A percentile compares a stretch with the other conserved stretches of the same genome.
These are phyloP conservation scores for Mandrillus leucophaeus DNA, from an alignment of 2,113 vertebrate genomes.

Conservation along the genomic window DNA sequence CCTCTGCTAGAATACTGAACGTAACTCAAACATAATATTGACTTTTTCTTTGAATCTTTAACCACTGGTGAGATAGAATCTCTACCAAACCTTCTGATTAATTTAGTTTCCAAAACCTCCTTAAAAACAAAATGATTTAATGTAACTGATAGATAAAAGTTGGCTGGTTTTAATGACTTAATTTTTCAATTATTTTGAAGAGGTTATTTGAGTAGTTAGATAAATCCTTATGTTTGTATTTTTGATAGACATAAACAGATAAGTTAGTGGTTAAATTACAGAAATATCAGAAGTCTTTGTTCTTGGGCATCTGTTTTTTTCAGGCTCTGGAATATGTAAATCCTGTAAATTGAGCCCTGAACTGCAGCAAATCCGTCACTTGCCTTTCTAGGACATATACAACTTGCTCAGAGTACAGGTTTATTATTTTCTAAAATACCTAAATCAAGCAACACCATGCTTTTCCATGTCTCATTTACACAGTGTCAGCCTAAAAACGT, in stretches of 20 bases:
- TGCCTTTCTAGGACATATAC: neutral
- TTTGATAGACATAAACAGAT: neutral
- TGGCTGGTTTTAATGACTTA: neutral
- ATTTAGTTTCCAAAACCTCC: neutral
- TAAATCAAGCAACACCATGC: neutral
- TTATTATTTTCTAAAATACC: neutral
- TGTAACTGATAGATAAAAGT: neutral
- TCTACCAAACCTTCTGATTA: neutral
- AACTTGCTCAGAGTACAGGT: neutral
- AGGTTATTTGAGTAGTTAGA: neutral
- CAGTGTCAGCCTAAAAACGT: neutral
- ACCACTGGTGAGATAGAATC: neutral
- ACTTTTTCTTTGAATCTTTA: neutral
- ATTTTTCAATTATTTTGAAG: neutral
- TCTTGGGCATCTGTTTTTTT: neutral
- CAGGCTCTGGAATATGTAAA: neutral
- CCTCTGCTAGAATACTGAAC: neutral
- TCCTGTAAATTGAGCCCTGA: neutral
- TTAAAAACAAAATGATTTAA: neutral
- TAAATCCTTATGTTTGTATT: neutral
- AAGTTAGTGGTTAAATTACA: neutral
- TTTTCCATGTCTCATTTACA: neutral
- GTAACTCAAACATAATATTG: neutral
- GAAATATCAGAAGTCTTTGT: neutral
- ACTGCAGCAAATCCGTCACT: neutral